Evolutionary conservation across 1,140 invertebrate genomes (phyloP), one percentile per base, ranked within the genome.

Genomic region (Diorhabda sublineata): DNA sequence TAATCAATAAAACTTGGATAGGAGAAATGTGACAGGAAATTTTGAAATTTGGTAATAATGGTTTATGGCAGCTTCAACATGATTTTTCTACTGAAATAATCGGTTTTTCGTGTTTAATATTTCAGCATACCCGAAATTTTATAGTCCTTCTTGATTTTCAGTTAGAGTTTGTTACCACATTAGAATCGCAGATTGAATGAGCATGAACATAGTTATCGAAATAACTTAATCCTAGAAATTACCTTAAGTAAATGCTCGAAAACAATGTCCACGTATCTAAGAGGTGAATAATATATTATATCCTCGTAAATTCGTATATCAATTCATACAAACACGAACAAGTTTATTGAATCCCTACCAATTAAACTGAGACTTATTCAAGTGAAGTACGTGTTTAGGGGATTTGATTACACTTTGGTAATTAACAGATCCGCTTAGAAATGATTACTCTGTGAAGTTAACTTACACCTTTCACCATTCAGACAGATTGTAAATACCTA

Each of bases 331-430:
- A 43, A 61, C 26, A 61, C 11, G 9, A 3, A 42, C 26, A 42
- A 3, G 11, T 43, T 61, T 3, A n/a, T 52, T 8, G 47, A 52
- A 52, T 52, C 47, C 11, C 26, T 65, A 56, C 64, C 64, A 65
- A 65, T 65, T 65, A 65, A 65, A 43, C 58, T 65, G 26, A 65
- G 52, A 57, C 47, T 65, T 52, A 64, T 64, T 65, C 47, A 57
- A 41, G 64, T 65, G 58, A 65, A 65, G 52, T 65, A 65, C 56
- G 41, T 65, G 64, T 52, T 58, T 65, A 65, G 8, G 8, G 47
- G 64, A 65, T 65, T 65, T 65, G 64, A 65, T 65, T 65, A 65
- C 64, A 65, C 64, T 65, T 65, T 65, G 64, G 64, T 65, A 65
- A 65, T 65, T 65, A 65, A 65, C 64, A 65, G 64, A 65, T 65